Percentiles rank a stretch among this genome's conserved stretches.
Conservation (phyloP, 2,113 vertebrate genomes). For the Calypte anna region DNA sequence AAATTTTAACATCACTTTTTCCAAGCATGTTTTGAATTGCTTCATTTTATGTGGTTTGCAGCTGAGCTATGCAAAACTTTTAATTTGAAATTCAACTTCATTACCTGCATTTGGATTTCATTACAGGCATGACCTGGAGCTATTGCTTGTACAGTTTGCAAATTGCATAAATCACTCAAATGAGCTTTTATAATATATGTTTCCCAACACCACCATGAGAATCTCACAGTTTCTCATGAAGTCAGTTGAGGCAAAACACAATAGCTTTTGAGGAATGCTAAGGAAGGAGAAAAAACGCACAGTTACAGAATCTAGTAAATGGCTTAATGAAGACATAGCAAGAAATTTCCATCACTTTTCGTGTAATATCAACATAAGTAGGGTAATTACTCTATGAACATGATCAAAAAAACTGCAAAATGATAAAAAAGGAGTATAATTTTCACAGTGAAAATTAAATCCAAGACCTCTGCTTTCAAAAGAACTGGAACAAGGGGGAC, state of each 20-base stretch:
- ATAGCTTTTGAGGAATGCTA: conserved; percentile 16
- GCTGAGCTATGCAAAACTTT: conserved; percentile 7
- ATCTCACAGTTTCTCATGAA: conserved; percentile 43
- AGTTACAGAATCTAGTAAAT: neutral
- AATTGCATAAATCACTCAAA: conserved; percentile 23
- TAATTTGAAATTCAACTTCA: neutral
- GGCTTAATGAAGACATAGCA: neutral
- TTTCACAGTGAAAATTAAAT: neutral
- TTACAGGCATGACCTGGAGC: conserved; percentile 25
- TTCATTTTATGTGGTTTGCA: neutral
- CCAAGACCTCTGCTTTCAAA: neutral
- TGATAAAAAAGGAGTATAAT: neutral
- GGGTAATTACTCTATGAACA: neutral
- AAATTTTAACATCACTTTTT: neutral
- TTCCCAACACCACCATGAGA: conserved; percentile 39
- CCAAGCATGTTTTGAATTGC: neutral
- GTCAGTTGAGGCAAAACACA: neutral
- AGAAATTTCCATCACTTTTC: neutral
- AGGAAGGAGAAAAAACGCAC: neutral
- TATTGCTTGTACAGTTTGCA: conserved; percentile 11
- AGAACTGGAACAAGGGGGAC: neutral
- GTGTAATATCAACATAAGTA: neutral
- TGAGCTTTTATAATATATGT: neutral
- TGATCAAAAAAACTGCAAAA: neutral
- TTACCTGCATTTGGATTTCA: conserved; percentile 46